Evolutionary conservation across 1,140 invertebrate genomes (phyloP).

Genomic region (Drosophila fuyamai): DNA sequence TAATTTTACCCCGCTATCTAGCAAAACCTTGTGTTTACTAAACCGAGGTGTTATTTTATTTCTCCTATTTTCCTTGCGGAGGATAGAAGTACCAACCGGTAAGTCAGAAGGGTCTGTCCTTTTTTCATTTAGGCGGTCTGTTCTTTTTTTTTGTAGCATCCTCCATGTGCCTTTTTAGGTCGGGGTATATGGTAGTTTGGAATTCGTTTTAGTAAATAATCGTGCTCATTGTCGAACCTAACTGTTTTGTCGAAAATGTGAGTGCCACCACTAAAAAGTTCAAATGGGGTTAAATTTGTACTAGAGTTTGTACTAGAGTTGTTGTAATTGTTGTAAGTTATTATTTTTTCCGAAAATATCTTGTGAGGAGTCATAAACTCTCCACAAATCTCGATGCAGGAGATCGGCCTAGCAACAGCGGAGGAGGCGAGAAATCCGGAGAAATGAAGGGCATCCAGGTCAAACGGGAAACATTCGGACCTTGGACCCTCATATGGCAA

Average conservation of each 20-base stretch:
- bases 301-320: conserved; percentile 1
- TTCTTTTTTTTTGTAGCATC: too few relatives aligned
- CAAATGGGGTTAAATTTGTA: conserved; percentile 24
- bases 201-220: conserved; percentile 28
- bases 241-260: conserved; percentile 17
- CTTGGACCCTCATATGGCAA: too few relatives aligned
- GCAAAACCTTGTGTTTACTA: neutral
- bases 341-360: conserved; percentile 18
- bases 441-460: too few relatives aligned
- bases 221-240: conserved; percentile 18
- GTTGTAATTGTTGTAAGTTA: conserved; percentile 19
- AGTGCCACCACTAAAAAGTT: conserved; percentile 14
- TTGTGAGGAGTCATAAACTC: too few relatives aligned
- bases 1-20: conserved; percentile 5
- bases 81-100: neutral
- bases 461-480: too few relatives aligned
- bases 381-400: too few relatives aligned
- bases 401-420: too few relatives aligned
- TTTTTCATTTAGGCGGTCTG: neutral
- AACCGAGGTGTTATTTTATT: neutral
- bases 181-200: neutral
- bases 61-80: neutral
- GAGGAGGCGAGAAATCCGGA: too few relatives aligned
- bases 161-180: too few relatives aligned
- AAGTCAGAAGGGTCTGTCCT: neutral